phyloP scores from a whole-genome alignment of 2,888 invertebrate species.

The Ichneumoninae sp. region DNA sequence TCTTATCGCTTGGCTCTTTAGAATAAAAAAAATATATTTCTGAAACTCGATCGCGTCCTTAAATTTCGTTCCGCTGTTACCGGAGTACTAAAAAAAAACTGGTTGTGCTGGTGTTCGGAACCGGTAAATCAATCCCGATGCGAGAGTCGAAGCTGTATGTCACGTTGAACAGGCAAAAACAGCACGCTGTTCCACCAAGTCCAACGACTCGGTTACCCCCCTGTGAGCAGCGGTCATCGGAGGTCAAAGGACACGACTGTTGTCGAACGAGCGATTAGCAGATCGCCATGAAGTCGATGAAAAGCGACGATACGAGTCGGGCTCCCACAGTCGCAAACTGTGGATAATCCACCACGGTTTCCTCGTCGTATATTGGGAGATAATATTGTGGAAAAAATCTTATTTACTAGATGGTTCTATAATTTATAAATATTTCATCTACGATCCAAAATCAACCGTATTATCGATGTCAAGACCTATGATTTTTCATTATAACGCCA shows the following conservation, averaged over 20 bases:
- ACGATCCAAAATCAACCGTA: no score
- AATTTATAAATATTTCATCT: no score
- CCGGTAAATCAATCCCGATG: neutral
- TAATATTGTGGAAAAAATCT: no score
- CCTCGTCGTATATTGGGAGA: neutral
- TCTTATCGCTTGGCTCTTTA: conserved; percentile 5
- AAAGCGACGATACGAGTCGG: neutral
- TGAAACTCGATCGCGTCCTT: no score
- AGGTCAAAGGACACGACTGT: conserved; percentile 37
- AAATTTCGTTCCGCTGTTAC: no score
- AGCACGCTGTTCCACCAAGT: neutral
- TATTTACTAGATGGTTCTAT: no score
- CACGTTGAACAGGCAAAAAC: neutral
- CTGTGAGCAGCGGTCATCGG: neutral
- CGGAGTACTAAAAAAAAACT: neutral
- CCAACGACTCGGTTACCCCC: conserved; percentile 33
- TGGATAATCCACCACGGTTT: neutral
- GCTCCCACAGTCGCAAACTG: neutral
- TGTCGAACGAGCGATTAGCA: conserved; percentile 1
- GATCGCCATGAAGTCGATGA: neutral
- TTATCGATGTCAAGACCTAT: no score
- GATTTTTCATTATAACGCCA: no score
- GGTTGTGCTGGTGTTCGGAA: neutral
- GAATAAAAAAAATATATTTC: no score
- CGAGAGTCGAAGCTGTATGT: neutral